These are phyloP conservation scores for Cyphomyrus plagiostoma DNA, from an alignment of 2,113 vertebrate species.

Conservation along the genomic window DNA sequence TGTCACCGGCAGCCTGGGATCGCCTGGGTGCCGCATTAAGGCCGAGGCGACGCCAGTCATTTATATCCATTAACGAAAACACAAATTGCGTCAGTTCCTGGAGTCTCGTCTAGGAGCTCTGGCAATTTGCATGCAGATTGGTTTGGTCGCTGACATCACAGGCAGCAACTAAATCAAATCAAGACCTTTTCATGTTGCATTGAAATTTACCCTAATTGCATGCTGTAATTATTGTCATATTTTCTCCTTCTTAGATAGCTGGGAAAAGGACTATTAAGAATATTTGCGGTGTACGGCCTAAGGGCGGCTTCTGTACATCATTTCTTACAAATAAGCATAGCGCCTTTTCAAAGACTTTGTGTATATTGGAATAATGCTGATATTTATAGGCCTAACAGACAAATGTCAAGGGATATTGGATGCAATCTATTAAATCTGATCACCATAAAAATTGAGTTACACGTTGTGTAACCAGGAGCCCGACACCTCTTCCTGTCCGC, in stretches of 20 bases:
- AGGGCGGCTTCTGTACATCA: not conserved
- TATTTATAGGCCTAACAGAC: not conserved
- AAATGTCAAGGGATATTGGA: conserved; percentile 7
- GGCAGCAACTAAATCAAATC: conserved; percentile 5
- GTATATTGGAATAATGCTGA: not conserved
- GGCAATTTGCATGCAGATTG: conserved; percentile 17
- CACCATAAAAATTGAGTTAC: conserved; percentile 14
- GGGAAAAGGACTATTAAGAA: not conserved
- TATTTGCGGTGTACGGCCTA: not conserved
- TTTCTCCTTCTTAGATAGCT: not conserved
- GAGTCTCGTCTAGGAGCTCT: not conserved
- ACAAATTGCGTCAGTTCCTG: not conserved
- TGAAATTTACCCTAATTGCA: conserved; percentile 12
- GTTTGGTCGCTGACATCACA: not conserved
- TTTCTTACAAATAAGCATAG: not conserved
- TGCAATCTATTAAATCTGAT: conserved; percentile 13
- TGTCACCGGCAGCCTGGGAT: not conserved
- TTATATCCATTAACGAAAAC: conserved; percentile 6
- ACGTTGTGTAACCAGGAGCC: not conserved
- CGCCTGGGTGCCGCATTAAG: not conserved
- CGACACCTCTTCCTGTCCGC: not conserved
- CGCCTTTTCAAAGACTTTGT: not conserved
- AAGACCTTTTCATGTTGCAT: conserved; percentile 12
- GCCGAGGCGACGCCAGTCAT: not conserved
- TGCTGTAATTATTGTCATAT: not conserved